Percentiles rank a stretch among this genome's conserved stretches.
These are phyloP conservation scores for Gobio occitaniae DNA, from an alignment of 2,797 vertebrate species.

Conservation along the genomic window DNA sequence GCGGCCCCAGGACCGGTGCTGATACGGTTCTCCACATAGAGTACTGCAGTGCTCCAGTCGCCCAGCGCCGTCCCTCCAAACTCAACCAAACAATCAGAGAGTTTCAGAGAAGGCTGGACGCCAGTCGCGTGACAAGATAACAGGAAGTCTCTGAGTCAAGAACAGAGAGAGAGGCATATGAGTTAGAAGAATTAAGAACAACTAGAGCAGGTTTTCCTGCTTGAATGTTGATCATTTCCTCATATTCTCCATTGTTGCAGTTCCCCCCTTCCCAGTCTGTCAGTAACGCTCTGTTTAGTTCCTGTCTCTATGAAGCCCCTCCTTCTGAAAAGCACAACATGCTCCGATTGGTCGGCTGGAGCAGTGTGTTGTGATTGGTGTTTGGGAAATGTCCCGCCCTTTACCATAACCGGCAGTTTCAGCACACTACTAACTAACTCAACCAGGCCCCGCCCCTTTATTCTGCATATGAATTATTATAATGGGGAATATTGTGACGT, in stretches of 20 bases:
- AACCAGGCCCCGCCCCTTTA: not conserved
- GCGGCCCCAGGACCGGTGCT: conserved; percentile 60
- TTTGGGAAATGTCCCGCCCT: not conserved
- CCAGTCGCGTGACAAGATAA: conserved; percentile 85
- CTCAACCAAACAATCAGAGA: conserved; percentile 87
- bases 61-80: conserved; percentile 87
- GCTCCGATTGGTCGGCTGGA: not conserved
- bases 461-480: not conserved
- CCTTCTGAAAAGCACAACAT: not conserved
- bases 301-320: not conserved
- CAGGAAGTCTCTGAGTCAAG: conserved; percentile 82
- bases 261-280: not conserved
- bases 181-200: not conserved
- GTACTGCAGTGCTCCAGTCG: conserved; percentile 73
- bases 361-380: not conserved
- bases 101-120: conserved; percentile 84
- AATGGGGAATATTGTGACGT: not conserved
- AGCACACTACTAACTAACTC: not conserved
- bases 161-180: conserved; percentile 49
- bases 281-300: not conserved
- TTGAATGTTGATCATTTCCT: not conserved
- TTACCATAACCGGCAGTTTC: too few relatives aligned
- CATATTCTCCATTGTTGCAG: not conserved
- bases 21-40: conserved; percentile 78
- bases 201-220: not conserved